phyloP scores from a whole-genome alignment of 1,140 invertebrate genomes.

The Eufriesea mexicana region DNA sequence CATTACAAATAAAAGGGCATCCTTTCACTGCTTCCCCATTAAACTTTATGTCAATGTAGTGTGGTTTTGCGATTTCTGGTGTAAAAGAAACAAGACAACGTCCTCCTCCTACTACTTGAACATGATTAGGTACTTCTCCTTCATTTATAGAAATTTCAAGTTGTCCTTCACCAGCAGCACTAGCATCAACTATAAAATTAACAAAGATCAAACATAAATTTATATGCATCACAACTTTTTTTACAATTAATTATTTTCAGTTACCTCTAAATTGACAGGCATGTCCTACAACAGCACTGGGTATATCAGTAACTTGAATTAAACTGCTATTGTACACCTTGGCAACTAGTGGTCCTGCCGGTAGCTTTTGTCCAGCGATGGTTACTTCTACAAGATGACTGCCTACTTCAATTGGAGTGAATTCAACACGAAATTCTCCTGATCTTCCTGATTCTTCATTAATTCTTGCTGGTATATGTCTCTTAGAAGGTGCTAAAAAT shows the following conservation, averaged over 20 bases:
- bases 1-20: slow-evolving; percentile 93
- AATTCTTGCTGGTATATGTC: slow-evolving; percentile 87
- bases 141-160: slow-evolving; percentile 99
- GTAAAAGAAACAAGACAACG: slow-evolving; percentile 97
- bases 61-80: slow-evolving; percentile 94
- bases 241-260: not conserved
- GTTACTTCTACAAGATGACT: slow-evolving; percentile 94
- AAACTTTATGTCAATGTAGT: slow-evolving; percentile 99
- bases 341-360: slow-evolving; percentile 92
- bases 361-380: slow-evolving; percentile 92
- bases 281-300: slow-evolving; percentile 94
- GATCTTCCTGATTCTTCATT: slow-evolving; percentile 88
- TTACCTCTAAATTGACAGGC: slow-evolving; percentile 95
- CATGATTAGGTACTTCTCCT: slow-evolving; percentile 98
- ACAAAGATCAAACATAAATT: not conserved
- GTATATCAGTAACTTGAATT: slow-evolving; percentile 95
- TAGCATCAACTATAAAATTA: slow-evolving; percentile 92
- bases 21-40: slow-evolving; percentile 97
- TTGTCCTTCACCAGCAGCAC: slow-evolving; percentile 97
- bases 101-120: slow-evolving; percentile 96
- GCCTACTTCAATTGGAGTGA: slow-evolving; percentile 94
- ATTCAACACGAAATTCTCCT: slow-evolving; percentile 93
- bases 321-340: slow-evolving; percentile 96
- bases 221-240: not conserved
- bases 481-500: slow-evolving; percentile 86